phyloP scores from a whole-genome alignment of 2,797 vertebrate species.

The Crenichthys baileyi region DNA sequence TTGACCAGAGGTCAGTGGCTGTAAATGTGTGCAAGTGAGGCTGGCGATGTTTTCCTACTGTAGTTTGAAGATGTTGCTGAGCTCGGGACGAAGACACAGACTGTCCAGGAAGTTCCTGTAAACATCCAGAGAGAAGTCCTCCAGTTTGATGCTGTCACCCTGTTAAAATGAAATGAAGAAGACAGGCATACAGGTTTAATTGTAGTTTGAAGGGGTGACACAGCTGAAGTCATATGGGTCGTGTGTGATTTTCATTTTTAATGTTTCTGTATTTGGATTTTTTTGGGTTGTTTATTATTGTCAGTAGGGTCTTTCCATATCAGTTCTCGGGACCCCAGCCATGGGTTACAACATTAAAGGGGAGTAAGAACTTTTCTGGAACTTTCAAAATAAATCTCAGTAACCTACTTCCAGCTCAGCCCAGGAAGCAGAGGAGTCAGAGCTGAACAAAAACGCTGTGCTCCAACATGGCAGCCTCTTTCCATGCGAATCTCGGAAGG shows the following conservation, averaged over 20 bases:
- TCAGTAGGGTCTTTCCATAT: neutral
- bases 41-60: conserved; percentile 83
- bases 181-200: neutral
- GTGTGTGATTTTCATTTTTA: too few species aligned
- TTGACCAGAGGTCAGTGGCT: conserved; percentile 6
- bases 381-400: too few species aligned
- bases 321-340: neutral
- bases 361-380: too few species aligned
- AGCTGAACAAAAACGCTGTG: too few species aligned
- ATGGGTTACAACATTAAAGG: too few species aligned
- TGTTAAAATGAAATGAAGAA: conserved; percentile 57
- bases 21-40: neutral
- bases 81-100: conserved; percentile 93
- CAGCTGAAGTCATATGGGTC: neutral
- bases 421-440: too few species aligned
- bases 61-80: conserved; percentile 90
- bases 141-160: conserved; percentile 95
- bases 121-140: conserved; percentile 91
- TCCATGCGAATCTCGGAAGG: too few species aligned
- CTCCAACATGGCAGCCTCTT: too few species aligned
- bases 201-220: neutral
- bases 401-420: too few species aligned
- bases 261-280: neutral
- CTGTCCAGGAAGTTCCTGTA: conserved; percentile 92
- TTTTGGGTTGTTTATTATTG: neutral